Evolutionary conservation across 2,888 invertebrate genomes (phyloP).

Genomic region (Apoda limacodes): DNA sequence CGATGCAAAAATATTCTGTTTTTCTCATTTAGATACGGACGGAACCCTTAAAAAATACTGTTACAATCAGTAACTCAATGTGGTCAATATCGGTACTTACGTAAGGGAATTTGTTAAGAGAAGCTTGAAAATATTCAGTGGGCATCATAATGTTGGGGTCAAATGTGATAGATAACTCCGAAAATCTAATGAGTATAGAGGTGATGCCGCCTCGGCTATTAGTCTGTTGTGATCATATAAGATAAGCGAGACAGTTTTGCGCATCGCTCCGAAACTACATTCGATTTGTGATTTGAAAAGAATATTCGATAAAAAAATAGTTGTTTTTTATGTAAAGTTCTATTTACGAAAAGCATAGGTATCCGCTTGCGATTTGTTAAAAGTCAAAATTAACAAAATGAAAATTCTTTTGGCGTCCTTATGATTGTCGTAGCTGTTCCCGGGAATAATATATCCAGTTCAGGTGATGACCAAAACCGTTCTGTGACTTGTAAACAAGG

Average conservation of each 20-base stretch:
- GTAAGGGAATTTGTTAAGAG: too few species aligned
- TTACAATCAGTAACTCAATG: too few species aligned
- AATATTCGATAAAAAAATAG: too few species aligned
- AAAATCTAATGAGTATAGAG: constrained; percentile 40
- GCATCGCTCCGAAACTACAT: too few species aligned
- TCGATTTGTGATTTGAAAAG: too few species aligned
- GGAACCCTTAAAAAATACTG: too few species aligned
- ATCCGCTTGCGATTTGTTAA: background rate
- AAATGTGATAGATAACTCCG: constrained; percentile 54
- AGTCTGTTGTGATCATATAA: constrained; percentile 43
- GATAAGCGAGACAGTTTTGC: constrained; percentile 43
- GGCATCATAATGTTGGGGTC: constrained; percentile 45
- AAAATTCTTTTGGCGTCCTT: constrained; percentile 22
- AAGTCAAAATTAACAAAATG: constrained; percentile 18
- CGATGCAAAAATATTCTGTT: too few species aligned
- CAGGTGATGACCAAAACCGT: constrained; percentile 25
- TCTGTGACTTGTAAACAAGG: constrained; percentile 37
- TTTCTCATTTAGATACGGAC: too few species aligned
- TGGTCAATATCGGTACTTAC: too few species aligned
- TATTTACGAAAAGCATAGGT: too few species aligned
- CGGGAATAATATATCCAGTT: constrained; percentile 26
- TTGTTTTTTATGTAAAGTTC: too few species aligned
- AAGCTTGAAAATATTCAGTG: too few species aligned
- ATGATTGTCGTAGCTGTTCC: constrained; percentile 24
- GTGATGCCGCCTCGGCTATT: constrained; percentile 38